Percentiles rank a stretch among this genome's conserved stretches.
phyloP scores from a whole-genome alignment of 1,140 invertebrate genomes.

The Orius insidiosus region DNA sequence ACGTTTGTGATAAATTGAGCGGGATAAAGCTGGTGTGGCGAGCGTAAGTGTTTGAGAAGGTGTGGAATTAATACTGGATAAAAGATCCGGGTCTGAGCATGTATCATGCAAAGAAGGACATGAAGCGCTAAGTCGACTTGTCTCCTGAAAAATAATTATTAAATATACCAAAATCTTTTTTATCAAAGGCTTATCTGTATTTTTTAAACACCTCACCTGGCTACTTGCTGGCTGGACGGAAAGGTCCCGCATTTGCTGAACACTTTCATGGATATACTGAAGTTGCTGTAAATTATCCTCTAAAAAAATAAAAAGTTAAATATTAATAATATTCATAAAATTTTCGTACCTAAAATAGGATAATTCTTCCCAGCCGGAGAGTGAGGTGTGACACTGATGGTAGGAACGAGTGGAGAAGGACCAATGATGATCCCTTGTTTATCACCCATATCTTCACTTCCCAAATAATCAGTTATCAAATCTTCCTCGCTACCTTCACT shows the following conservation, averaged over 20 bases:
- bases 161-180: neutral
- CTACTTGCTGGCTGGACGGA: slow-evolving; percentile 25
- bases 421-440: slow-evolving; percentile 19
- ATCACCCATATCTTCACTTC: slow-evolving; percentile 21
- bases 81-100: slow-evolving; percentile 30
- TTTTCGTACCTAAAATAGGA: slow-evolving; percentile 34
- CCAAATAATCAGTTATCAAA: slow-evolving; percentile 43
- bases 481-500: slow-evolving; percentile 22
- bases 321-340: slow-evolving; percentile 1
- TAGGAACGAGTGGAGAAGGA: slow-evolving; percentile 44
- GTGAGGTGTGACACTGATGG: slow-evolving; percentile 70
- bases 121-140: slow-evolving; percentile 44
- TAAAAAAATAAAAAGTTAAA: slow-evolving; percentile 22
- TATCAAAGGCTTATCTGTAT: too few relatives aligned
- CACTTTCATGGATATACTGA: slow-evolving; percentile 51
- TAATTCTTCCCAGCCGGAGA: slow-evolving; percentile 49
- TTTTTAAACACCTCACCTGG: slow-evolving; percentile 17
- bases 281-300: slow-evolving; percentile 61
- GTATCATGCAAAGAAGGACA: slow-evolving; percentile 47
- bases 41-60: slow-evolving; percentile 26
- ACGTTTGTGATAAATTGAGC: slow-evolving; percentile 13
- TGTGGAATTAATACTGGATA: slow-evolving; percentile 30
- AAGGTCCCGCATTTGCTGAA: slow-evolving; percentile 54
- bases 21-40: slow-evolving; percentile 20
- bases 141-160: slow-evolving; percentile 17